Percentiles rank a stretch among this genome's conserved stretches.
These are phyloP conservation scores for Sarcophaga rosellei DNA, from an alignment of 2,888 invertebrate species.

Conservation along the genomic window DNA sequence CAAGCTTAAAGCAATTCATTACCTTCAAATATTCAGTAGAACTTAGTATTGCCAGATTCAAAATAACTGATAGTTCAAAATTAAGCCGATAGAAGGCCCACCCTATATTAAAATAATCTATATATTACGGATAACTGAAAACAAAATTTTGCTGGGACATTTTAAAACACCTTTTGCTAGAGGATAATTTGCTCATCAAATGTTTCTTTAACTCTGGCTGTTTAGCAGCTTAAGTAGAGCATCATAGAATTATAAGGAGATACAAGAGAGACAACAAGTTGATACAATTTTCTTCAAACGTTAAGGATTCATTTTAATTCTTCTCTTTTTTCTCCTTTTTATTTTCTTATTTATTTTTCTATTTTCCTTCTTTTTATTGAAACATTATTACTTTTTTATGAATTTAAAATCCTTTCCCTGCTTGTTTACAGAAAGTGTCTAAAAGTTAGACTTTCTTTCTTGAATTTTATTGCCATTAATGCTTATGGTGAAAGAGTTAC, in stretches of 20 bases:
- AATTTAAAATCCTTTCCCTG: neutral
- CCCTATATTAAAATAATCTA: no score
- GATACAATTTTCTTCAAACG: conserved; percentile 16
- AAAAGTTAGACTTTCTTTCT: conserved; percentile 20
- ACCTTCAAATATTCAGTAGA: no score
- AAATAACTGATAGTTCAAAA: no score
- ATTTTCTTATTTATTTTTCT: conserved; percentile 10
- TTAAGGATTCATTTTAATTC: neutral
- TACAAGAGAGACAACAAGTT: conserved; percentile 48
- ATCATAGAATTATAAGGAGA: neutral
- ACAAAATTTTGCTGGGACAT: conserved; percentile 39
- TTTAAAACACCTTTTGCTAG: conserved; percentile 52
- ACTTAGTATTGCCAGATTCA: no score
- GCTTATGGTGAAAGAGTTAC: neutral
- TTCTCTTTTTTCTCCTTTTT: conserved; percentile 5
- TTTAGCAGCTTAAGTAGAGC: conserved; percentile 50
- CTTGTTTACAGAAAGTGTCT: neutral
- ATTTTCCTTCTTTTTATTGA: conserved; percentile 40
- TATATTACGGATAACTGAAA: no score
- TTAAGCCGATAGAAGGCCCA: no score
- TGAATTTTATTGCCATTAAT: neutral
- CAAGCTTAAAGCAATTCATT: no score
- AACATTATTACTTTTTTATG: conserved; percentile 34
- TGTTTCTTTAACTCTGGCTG: conserved; percentile 38
- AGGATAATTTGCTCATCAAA: conserved; percentile 1